Evolutionary conservation across 2,113 vertebrate genomes (phyloP).

Genomic region (Phalacrocorax aristotelis): DNA sequence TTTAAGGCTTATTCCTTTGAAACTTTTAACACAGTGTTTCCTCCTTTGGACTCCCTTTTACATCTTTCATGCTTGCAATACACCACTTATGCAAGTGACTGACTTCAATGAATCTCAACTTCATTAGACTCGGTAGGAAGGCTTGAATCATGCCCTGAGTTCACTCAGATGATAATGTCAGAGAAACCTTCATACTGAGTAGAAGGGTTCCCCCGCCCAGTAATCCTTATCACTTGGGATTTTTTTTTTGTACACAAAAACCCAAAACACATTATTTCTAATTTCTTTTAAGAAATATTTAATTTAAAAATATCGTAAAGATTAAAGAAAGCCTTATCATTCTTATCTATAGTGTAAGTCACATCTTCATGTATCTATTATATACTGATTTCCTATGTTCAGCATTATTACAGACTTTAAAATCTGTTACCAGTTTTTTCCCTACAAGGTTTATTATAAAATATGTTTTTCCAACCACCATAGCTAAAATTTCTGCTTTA

Average conservation of each 20-base stretch:
- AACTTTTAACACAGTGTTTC: background rate
- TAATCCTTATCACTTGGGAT: background rate
- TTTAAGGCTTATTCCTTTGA: background rate
- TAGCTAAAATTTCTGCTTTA: slow-evolving; percentile 57
- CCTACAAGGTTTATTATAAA: background rate
- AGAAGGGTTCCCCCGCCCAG: background rate
- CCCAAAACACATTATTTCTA: background rate
- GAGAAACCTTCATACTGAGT: background rate
- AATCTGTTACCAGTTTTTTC: background rate
- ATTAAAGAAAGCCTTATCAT: background rate
- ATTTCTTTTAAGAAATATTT: background rate
- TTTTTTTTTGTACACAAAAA: background rate
- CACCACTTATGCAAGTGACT: background rate
- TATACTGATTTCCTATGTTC: background rate
- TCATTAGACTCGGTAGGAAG: background rate
- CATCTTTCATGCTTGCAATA: background rate
- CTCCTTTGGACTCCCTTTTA: background rate
- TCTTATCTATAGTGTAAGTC: background rate
- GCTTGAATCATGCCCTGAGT: background rate
- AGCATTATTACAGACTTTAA: background rate
- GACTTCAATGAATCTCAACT: background rate
- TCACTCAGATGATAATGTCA: background rate
- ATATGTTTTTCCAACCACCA: slow-evolving; percentile 36
- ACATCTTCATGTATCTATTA: background rate
- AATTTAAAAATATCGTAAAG: background rate